Percentiles rank a stretch among this genome's conserved stretches.
Evolutionary conservation across 2,888 invertebrate genomes (phyloP).

Genomic region (Unio pictorum): DNA sequence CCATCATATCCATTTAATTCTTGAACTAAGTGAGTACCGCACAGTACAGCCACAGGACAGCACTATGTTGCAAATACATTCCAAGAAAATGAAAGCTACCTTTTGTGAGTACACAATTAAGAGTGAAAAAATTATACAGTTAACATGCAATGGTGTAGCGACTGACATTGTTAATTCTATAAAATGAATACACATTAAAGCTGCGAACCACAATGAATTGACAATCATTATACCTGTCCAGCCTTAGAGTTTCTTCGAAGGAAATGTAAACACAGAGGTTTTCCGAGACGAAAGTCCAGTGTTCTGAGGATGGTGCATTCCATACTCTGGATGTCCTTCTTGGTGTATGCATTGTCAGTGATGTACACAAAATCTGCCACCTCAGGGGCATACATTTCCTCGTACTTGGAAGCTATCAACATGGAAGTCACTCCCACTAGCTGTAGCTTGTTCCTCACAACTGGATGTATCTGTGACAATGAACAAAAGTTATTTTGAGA

Average conservation of each 20-base stretch:
- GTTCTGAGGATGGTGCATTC: conserved; percentile 84
- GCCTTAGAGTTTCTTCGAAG: conserved; percentile 80
- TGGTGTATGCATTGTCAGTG: conserved; percentile 88
- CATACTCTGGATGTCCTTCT: conserved; percentile 85
- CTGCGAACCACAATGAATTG: neutral
- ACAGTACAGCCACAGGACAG: no score
- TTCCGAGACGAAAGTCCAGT: conserved; percentile 86
- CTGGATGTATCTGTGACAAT: conserved; percentile 68
- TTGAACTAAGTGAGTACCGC: no score
- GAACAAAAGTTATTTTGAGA: neutral
- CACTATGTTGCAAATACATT: no score
- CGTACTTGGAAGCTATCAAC: conserved; percentile 93
- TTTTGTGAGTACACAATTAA: no score
- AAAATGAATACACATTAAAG: no score
- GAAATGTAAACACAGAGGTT: conserved; percentile 91
- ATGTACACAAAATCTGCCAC: conserved; percentile 91
- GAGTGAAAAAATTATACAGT: no score
- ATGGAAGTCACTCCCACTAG: conserved; percentile 91
- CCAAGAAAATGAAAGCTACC: no score
- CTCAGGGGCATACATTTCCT: conserved; percentile 92
- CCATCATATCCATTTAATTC: no score
- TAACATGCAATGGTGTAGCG: no score
- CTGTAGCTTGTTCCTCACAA: conserved; percentile 83
- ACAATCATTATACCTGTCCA: conserved; percentile 72
- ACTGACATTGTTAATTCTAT: no score